Evolutionary conservation across 2,888 invertebrate species (phyloP).

Genomic region (Nineta flava): DNA sequence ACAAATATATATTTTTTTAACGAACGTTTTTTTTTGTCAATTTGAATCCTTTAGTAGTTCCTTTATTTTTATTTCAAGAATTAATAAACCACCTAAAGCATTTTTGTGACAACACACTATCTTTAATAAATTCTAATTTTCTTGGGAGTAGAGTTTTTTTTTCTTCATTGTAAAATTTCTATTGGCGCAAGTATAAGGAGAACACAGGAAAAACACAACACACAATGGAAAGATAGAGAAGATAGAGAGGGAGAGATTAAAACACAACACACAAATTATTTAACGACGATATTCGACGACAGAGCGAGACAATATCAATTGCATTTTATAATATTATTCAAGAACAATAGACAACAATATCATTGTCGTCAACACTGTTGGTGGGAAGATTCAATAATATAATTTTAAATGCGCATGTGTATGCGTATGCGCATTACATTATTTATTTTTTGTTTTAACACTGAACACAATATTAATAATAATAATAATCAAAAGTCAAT

Average conservation of each 20-base stretch:
- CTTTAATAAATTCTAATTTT: too few relatives aligned
- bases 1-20: conserved; percentile 1
- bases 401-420: too few relatives aligned
- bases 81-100: conserved; percentile 11
- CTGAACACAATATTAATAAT: conserved; percentile 7
- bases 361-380: conserved; percentile 1
- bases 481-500: background rate
- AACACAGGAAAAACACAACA: too few relatives aligned
- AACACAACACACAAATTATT: conserved; percentile 10
- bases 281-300: background rate
- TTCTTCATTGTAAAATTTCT: conserved; percentile 1
- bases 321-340: conserved; percentile 2
- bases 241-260: conserved; percentile 1
- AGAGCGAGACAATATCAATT: background rate
- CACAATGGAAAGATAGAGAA: too few relatives aligned
- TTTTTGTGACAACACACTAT: conserved; percentile 11
- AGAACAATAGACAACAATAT: conserved; percentile 4
- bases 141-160: too few relatives aligned
- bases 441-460: background rate
- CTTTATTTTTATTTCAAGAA: background rate
- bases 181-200: too few relatives aligned
- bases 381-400: conserved; percentile 2
- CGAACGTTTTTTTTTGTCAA: background rate
- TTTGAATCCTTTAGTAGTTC: background rate
- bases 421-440: background rate